A percentile compares a stretch with the other conserved stretches of the same genome.
phyloP scores from a whole-genome alignment of 2,113 vertebrate genomes.

The Urocitellus parryii region DNA sequence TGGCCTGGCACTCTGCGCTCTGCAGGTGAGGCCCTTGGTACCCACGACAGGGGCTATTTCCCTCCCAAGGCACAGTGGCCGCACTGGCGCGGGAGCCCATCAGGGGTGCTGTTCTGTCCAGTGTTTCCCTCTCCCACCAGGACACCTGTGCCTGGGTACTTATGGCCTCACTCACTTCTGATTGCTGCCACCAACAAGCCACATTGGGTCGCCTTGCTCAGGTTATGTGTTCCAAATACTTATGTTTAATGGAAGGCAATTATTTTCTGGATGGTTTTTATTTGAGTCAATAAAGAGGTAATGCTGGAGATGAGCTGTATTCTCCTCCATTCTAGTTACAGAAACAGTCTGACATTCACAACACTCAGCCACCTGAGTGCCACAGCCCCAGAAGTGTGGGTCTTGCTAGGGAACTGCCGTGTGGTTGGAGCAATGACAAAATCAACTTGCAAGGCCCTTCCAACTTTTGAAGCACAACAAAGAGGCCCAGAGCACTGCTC shows the following conservation, averaged over 20 bases:
- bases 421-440: background rate
- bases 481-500: background rate
- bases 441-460: background rate
- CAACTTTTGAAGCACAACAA: background rate
- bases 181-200: too few relatives aligned
- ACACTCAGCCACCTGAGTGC: background rate
- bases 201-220: too few relatives aligned
- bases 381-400: background rate
- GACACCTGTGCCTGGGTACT: conserved; percentile 59
- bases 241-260: too few relatives aligned
- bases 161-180: conserved; percentile 60
- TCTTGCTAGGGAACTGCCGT: background rate
- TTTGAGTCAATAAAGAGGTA: conserved; percentile 64
- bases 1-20: background rate
- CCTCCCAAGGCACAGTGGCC: background rate
- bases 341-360: background rate
- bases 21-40: background rate
- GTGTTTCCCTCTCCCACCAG: background rate
- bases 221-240: too few relatives aligned
- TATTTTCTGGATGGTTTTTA: too few relatives aligned
- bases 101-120: too few relatives aligned
- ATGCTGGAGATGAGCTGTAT: background rate
- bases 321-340: background rate
- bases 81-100: rapidly evolving
- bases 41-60: background rate